Evolutionary conservation across 2,888 invertebrate species (phyloP), one percentile per base, ranked within the genome.

Genomic region (Schrankia costaestrigalis): DNA sequence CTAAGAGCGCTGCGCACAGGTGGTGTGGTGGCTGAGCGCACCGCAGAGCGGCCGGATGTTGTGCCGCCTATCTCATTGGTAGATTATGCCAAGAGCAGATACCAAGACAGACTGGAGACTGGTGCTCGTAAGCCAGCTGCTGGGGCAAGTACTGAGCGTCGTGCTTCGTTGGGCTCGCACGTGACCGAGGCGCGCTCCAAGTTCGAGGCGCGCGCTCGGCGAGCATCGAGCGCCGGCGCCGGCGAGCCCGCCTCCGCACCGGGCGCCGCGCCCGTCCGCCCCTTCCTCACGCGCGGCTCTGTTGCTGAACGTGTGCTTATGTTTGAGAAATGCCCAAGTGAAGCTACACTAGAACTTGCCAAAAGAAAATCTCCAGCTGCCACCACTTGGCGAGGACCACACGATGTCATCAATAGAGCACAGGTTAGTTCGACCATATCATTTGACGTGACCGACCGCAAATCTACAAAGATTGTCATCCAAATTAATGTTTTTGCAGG

Each of bases 251-350:
- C 79, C 27, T 65, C 83, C 34, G 68, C 51, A 7, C 44, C 71
- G 12, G 84, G 78, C 21, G 66, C 73, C 13, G 67, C 78, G 30
- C 95, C 96, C 3, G 93, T 95, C 35, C 89, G 95, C 30, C 95
- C 95, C 9, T 95, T 96, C 78, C 89, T 96, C 32, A 95, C 96
- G 23, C 91, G 96, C 40, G 97, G 96, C 12, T 96, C 96, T 3
- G 97, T 97, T 2, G 96, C 96, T 12, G 97, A 97, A 71, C 89
- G 96, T 27, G 96, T 96, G 46, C 90, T 96, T 47, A 95, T 96
- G 80, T 97, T 97, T 73, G 97, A 97, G 79, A 93, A 94, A 76
- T 95, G 96, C 65, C 96, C 95, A 19, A 95, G 94, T 68, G 95
- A 94, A 70, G 84, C 93, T 40, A 85, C 93, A 27, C 73, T 93